Conservation (phyloP, 2,113 vertebrate species). For the Albula goreensis region DNA sequence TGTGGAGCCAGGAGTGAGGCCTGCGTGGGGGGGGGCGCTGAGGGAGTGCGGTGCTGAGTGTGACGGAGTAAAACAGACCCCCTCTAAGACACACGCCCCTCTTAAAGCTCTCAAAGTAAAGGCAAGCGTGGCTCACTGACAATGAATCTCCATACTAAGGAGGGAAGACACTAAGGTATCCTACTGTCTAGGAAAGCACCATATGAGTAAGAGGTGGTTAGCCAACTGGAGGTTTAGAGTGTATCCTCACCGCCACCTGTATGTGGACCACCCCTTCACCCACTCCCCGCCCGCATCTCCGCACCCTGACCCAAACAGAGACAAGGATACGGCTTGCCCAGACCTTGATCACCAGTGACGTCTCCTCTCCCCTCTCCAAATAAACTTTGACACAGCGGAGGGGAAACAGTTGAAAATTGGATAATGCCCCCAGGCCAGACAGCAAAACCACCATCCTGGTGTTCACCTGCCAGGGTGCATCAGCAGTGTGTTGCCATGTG, state of each 20-base stretch:
- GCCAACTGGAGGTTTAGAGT: too few relatives aligned
- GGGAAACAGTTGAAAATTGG: constrained; percentile 82
- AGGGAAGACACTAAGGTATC: background rate
- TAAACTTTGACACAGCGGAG: constrained; percentile 82
- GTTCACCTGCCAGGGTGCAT: constrained; percentile 73
- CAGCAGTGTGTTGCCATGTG: constrained; percentile 20
- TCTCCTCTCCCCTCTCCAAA: constrained; percentile 73
- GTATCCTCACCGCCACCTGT: too few relatives aligned
- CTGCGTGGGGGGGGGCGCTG: background rate
- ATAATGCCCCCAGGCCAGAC: constrained; percentile 82
- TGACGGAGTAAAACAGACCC: background rate
- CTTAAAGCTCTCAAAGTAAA: background rate
- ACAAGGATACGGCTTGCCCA: constrained; percentile 65
- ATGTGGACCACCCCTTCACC: too few relatives aligned
- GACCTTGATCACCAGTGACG: constrained; percentile 36
- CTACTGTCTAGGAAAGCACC: background rate
- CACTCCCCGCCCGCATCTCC: too few relatives aligned
- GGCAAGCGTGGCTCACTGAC: background rate
- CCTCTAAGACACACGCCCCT: background rate
- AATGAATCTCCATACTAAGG: background rate
- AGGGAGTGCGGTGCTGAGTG: background rate
- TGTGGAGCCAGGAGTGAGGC: background rate
- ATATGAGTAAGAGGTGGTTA: too few relatives aligned
- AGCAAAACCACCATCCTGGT: constrained; percentile 80
- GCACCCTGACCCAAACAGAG: constrained; percentile 12